Base-by-base conservation (phyloP, 1,140 invertebrate genomes). In the Varroa destructor region DNA sequence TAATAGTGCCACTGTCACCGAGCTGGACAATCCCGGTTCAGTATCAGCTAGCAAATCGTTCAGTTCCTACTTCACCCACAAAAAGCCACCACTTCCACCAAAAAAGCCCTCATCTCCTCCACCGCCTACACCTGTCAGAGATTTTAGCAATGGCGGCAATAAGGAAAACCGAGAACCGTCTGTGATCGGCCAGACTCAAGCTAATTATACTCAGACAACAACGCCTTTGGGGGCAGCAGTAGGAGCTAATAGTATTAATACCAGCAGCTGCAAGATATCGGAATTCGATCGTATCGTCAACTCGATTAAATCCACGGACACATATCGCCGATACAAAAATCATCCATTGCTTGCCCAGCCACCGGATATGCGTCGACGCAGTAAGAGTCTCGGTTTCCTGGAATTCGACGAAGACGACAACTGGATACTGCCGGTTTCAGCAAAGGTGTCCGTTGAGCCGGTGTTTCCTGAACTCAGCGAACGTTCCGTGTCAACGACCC, bases 11-110 rank as follows among this genome's bases (percentile, higher is more conserved):
- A 37, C 46, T 37, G 61, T 43, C 36, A 37, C 14, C 12, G 61
- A 4, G 12, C 12, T 3, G 0, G 40, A 67, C 46, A 5, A 4
- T 46, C 2, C 10, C 61, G 46, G 61, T 5, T 37, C 61, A 40
- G 46, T 40, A 40, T 67, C 61, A 40, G 40, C 61, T 4, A 67
- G 40, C 61, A 67, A 67, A 8, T 67, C 61, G 61, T 67, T 67
- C 61, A 67, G 61, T 67, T 67, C 61, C 61, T 67, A 67, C 61
- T 67, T 67, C 61, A 67, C 61, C 37, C 40, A 40, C 10, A 67
- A 67, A 8, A 67, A 67, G 61, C 61, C 61, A 2, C 61, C 61
- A 12, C 36, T 67, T 40, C 61, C 61, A 1, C 61, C 61, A 3
- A 67, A 67, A 37, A 67, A 67, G 37, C 61, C 61, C 37, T 67